A percentile compares a stretch with the other conserved stretches of the same genome.
phyloP scores from a whole-genome alignment of 2,113 vertebrate genomes.

The Laticauda colubrina region DNA sequence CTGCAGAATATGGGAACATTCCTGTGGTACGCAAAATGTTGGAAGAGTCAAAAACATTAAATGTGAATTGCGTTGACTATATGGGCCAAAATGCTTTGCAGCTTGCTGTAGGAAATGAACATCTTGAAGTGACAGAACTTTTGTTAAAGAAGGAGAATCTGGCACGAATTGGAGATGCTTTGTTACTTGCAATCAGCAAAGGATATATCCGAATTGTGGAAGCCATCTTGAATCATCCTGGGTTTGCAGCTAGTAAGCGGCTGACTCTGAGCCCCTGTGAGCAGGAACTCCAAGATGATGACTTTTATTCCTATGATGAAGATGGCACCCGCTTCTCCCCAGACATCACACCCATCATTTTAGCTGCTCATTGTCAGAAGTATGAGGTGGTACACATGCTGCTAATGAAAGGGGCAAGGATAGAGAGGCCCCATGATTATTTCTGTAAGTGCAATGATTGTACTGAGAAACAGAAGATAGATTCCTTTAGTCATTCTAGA shows the following conservation, averaged over 20 bases:
- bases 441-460: constrained; percentile 87
- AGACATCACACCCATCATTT: constrained; percentile 85
- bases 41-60: constrained; percentile 79
- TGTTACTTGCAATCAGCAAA: constrained; percentile 87
- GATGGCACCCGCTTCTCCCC: constrained; percentile 88
- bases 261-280: constrained; percentile 84
- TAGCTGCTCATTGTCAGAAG: constrained; percentile 88
- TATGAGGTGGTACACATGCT: constrained; percentile 89
- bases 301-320: constrained; percentile 89
- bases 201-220: constrained; percentile 89
- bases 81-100: constrained; percentile 84
- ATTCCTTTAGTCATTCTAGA: constrained; percentile 85
- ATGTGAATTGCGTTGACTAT: constrained; percentile 84
- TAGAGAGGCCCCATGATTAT: constrained; percentile 86
- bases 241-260: constrained; percentile 77
- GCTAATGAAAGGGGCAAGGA: constrained; percentile 80
- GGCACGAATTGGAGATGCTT: constrained; percentile 84
- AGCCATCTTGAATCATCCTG: constrained; percentile 83
- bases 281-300: constrained; percentile 81
- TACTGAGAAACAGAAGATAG: constrained; percentile 79
- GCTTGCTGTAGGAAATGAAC: constrained; percentile 84
- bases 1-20: constrained; percentile 86
- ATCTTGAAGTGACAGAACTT: constrained; percentile 83
- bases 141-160: constrained; percentile 83
- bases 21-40: constrained; percentile 88